Evolutionary conservation across 2,888 invertebrate genomes (phyloP).

Genomic region (Hemistola chrysoprasaria): DNA sequence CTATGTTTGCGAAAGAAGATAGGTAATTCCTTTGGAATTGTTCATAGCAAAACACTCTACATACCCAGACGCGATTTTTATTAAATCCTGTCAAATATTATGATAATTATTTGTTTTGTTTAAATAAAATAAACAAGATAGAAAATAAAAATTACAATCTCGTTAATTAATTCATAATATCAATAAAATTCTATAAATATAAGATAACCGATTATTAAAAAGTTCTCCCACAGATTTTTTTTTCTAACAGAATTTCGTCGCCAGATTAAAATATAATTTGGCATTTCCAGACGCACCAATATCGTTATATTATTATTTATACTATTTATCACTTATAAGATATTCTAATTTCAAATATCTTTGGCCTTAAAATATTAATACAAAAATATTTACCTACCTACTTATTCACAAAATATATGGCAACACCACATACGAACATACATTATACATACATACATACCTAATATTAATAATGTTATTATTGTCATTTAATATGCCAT

Average conservation of each 20-base stretch:
- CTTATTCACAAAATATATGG: conserved; percentile 16
- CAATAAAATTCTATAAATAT: too few species aligned
- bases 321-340: conserved; percentile 1
- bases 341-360: conserved; percentile 28
- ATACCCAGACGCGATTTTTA: too few species aligned
- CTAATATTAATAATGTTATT: neutral
- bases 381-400: conserved; percentile 12
- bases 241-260: too few species aligned
- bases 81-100: too few species aligned
- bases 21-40: too few species aligned
- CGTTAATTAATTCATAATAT: neutral
- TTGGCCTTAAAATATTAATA: conserved; percentile 38
- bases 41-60: too few species aligned
- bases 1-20: too few species aligned
- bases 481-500: too few species aligned
- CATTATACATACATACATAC: conserved; percentile 9
- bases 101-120: conserved; percentile 1
- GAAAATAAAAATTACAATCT: conserved; percentile 11
- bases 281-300: conserved; percentile 8
- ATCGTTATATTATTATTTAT: too few species aligned
- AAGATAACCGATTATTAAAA: too few species aligned
- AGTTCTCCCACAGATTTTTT: too few species aligned
- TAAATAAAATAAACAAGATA: conserved; percentile 11
- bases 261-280: conserved; percentile 3
- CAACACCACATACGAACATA: conserved; percentile 19